Percentiles rank a stretch among this genome's conserved stretches.
Evolutionary conservation across 64 coral and sea anemone species (phyloP).

Genomic region (Hydrozoanthus tunicans): DNA sequence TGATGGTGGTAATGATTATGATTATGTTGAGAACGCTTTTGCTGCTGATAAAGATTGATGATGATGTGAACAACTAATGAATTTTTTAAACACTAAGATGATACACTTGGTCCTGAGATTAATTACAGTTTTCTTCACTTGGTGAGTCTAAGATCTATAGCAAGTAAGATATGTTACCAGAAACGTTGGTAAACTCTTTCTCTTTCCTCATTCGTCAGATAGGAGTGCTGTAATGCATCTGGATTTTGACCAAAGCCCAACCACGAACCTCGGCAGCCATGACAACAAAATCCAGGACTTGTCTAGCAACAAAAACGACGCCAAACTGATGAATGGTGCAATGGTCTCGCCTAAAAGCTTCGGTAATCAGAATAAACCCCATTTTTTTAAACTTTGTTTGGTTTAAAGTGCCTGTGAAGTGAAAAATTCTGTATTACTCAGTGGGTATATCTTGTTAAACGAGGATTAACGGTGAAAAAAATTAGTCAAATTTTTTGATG

Average conservation of each 20-base stretch:
- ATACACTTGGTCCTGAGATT: neutral
- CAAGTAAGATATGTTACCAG: slow-evolving; percentile 12
- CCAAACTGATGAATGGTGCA: slow-evolving; percentile 74
- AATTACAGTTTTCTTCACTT: slow-evolving; percentile 7
- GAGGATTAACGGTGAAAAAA: too few relatives aligned
- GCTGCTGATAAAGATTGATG: too few relatives aligned
- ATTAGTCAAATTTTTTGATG: too few relatives aligned
- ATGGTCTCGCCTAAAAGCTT: slow-evolving; percentile 67
- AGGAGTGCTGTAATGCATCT: slow-evolving; percentile 81
- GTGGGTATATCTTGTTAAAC: too few relatives aligned
- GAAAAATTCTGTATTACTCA: too few relatives aligned
- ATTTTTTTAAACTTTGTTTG: neutral
- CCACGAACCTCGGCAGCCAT: neutral
- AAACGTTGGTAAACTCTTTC: neutral
- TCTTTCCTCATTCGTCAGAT: slow-evolving; percentile 28
- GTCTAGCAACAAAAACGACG: slow-evolving; percentile 76
- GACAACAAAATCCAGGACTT: slow-evolving; percentile 62
- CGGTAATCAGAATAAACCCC: slow-evolving; percentile 38
- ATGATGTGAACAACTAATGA: too few relatives aligned
- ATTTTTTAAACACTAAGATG: neutral
- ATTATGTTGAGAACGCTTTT: too few relatives aligned
- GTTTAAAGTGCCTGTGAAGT: too few relatives aligned
- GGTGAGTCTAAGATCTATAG: neutral
- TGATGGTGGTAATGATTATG: too few relatives aligned
- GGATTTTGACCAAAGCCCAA: slow-evolving; percentile 59